These are phyloP conservation scores for Spermophilus dauricus DNA, from an alignment of 2,113 vertebrate species.

Conservation along the genomic window DNA sequence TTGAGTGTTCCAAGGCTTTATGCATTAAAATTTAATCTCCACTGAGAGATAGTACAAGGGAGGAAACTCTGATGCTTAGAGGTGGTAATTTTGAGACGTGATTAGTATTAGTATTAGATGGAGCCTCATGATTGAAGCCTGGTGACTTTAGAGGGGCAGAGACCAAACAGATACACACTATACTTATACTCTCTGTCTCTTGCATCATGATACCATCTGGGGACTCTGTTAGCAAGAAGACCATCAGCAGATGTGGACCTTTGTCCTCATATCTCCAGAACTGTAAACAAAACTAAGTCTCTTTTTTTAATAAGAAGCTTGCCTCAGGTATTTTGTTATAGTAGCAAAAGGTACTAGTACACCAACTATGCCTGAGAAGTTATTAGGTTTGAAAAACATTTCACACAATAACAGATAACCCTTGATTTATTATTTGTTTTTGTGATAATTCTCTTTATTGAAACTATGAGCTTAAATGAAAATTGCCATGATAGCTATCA, in stretches of 20 bases:
- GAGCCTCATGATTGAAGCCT: too few species aligned
- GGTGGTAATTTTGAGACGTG: too few species aligned
- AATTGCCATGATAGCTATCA: not conserved
- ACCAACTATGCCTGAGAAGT: not conserved
- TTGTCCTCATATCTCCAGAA: not conserved
- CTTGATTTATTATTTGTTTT: not conserved
- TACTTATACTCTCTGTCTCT: not conserved
- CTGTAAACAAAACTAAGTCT: not conserved
- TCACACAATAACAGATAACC: not conserved
- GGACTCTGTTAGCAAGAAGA: not conserved
- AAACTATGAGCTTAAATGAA: slow-evolving; percentile 8
- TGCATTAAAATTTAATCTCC: too few species aligned
- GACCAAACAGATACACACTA: not conserved
- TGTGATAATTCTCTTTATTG: slow-evolving; percentile 56
- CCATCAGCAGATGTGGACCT: too few species aligned
- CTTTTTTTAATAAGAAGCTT: not conserved
- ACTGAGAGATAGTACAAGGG: too few species aligned
- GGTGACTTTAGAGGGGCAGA: not conserved
- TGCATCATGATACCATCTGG: not conserved
- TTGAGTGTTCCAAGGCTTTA: too few species aligned
- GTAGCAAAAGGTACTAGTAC: not conserved
- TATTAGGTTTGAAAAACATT: not conserved
- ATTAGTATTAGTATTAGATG: too few species aligned
- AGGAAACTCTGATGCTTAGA: too few species aligned
- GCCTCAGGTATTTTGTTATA: not conserved